Evolutionary conservation across 2,113 vertebrate genomes (phyloP), one percentile per base, ranked within the genome.

Genomic region (Phodopus roborovskii): DNA sequence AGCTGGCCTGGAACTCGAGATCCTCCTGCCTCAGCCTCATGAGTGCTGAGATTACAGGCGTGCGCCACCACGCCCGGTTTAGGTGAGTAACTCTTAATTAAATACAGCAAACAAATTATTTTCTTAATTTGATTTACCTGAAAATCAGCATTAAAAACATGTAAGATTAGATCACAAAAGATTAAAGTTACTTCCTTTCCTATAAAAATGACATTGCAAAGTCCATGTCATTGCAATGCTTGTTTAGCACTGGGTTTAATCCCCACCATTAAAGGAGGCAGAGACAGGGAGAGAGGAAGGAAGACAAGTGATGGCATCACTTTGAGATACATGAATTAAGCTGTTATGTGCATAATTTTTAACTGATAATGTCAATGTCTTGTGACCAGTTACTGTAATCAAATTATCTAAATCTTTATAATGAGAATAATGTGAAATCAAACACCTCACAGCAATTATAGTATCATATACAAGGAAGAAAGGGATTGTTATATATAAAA

Each of bases 91-190:
- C 77, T 92, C 89, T 91, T 92, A 91, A 85, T 84, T 92, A 92
- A 96, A 58, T 53, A 88, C 19, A 90, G 70, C 58, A 94, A 90
- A 89, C 3, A 70, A 79, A 90, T 92, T 96, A 62, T 95, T 96
- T 95, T 94, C 42, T 94, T 95, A 82, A 92, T 92, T 96, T 90
- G 39, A 82, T 82, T 97, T 95, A 19, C 20, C 78, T 89, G 58
- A 95, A 90, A 88, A 66, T 73, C 42, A 86, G 84, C 73, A 33
- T 95, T 95, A 83, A 93, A 74, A 20, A 81, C 33, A 70, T 79
- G 93, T 86, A 89, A 91, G 26, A 91, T 83, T 92, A 48, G 39
- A 56, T 97, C 48, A 93, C 71, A 95, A 82, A 95, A 82, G 68
- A 73, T 70, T 95, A 95, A 92, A 74, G 50, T 53, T 70, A 74